A percentile compares a stretch with the other conserved stretches of the same genome.
Conservation (phyloP, 92 coral and sea anemone genomes). For the Heliopora coerulea region DNA sequence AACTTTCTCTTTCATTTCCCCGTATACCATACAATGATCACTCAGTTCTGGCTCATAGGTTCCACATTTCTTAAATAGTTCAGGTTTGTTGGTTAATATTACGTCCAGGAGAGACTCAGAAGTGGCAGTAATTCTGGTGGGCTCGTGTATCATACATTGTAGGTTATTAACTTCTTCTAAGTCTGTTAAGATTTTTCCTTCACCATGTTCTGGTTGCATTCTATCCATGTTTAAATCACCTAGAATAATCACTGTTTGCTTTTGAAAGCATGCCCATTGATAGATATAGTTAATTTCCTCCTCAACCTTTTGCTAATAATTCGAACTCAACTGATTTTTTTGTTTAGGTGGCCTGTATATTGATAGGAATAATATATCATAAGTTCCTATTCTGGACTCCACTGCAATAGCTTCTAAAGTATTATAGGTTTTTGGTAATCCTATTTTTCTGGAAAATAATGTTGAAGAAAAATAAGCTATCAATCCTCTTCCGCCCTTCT, state of each 20-base stretch:
- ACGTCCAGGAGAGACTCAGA: constrained; percentile 12
- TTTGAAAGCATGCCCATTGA: not conserved
- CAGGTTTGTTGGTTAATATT: constrained; percentile 15
- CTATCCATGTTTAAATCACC: not conserved
- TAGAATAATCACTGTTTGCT: not conserved
- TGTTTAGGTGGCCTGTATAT: constrained; percentile 2
- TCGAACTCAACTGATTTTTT: not conserved
- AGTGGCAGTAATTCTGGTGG: not conserved
- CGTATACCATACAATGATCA: constrained; percentile 53
- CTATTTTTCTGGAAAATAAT: too few species aligned
- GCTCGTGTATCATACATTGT: not conserved
- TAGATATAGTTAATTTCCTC: not conserved
- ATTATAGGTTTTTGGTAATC: too few species aligned
- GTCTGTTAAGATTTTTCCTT: not conserved
- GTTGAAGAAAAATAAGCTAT: too few species aligned
- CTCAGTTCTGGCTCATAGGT: constrained; percentile 50
- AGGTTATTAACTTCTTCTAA: not conserved
- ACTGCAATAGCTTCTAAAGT: too few species aligned
- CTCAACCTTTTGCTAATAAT: not conserved
- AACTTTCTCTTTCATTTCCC: constrained; percentile 37
- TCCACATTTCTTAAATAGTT: too few species aligned
- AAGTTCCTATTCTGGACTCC: too few species aligned
- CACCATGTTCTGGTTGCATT: not conserved
- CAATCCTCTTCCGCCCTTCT: too few species aligned
- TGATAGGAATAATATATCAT: not conserved